These are phyloP conservation scores for Reinhardtius hippoglossoides DNA, from an alignment of 2,113 vertebrate species.

Conservation along the genomic window DNA sequence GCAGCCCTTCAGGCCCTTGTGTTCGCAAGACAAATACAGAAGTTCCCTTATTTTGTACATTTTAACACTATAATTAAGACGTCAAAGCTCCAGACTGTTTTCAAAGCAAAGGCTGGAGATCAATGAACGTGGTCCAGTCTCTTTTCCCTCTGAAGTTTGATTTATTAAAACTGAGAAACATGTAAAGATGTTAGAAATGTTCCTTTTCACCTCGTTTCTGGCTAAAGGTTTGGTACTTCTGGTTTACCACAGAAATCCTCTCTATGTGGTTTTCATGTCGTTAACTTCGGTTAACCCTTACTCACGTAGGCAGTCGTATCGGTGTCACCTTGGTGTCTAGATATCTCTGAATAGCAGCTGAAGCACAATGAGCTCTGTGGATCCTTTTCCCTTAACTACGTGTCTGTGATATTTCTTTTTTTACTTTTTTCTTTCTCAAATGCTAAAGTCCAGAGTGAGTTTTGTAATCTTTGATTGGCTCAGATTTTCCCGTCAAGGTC, in stretches of 20 bases:
- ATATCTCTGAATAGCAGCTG: conserved; percentile 15
- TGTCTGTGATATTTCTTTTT: conserved; percentile 16
- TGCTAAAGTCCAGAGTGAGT: background rate
- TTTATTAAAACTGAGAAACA: conserved; percentile 27
- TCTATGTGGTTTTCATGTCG: too few relatives aligned
- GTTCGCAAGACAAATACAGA: too few relatives aligned
- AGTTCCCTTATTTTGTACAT: background rate
- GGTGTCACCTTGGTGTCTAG: conserved; percentile 19
- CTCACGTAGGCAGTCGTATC: background rate
- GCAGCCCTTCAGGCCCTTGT: too few relatives aligned
- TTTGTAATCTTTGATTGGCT: conserved; percentile 26
- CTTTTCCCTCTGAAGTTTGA: conserved; percentile 18
- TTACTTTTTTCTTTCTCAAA: background rate
- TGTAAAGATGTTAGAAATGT: background rate
- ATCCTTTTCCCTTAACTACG: background rate
- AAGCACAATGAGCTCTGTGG: conserved; percentile 5
- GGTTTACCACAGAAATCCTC: too few relatives aligned
- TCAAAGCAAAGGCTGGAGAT: background rate
- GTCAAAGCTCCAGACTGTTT: too few relatives aligned
- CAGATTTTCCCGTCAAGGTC: conserved; percentile 51
- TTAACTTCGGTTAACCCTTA: background rate
- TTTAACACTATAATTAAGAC: background rate
- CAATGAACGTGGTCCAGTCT: conserved; percentile 1
- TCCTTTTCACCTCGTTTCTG: background rate
- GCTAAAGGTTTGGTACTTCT: too few relatives aligned